Conservation (phyloP, 1,140 invertebrate genomes). For the Drosophila ogumai region DNA sequence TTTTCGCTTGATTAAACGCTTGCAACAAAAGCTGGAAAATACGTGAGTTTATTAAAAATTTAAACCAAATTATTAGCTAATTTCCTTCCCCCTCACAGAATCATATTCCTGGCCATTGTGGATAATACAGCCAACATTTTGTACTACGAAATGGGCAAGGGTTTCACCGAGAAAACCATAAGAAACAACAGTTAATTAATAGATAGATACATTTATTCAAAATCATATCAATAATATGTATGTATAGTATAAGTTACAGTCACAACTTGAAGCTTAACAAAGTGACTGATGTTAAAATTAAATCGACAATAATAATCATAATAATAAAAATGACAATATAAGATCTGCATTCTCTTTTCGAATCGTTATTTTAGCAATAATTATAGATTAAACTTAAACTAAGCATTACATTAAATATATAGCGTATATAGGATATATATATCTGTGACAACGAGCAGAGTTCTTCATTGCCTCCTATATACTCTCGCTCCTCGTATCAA, state of each 20-base stretch:
- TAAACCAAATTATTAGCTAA: neutral
- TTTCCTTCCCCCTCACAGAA: neutral
- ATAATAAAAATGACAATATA: constrained; percentile 66
- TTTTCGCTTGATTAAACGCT: constrained; percentile 27
- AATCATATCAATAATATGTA: constrained; percentile 61
- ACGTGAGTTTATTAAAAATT: constrained; percentile 9
- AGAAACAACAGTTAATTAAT: constrained; percentile 34
- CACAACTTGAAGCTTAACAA: constrained; percentile 37
- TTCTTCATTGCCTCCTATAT: constrained; percentile 1
- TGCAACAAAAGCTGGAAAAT: constrained; percentile 44
- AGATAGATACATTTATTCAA: constrained; percentile 82
- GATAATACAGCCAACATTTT: constrained; percentile 68
- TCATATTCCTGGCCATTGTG: constrained; percentile 51
- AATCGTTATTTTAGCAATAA: constrained; percentile 62
- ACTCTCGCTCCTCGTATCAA: constrained; percentile 1
- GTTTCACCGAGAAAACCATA: constrained; percentile 28
- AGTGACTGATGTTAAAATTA: constrained; percentile 38
- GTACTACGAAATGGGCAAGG: constrained; percentile 61
- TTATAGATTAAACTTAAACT: constrained; percentile 62
- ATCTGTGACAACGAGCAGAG: constrained; percentile 1
- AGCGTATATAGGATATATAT: constrained; percentile 38
- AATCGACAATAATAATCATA: constrained; percentile 17
- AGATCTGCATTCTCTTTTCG: constrained; percentile 44
- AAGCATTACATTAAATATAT: constrained; percentile 64
- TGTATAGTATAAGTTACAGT: constrained; percentile 73